Evolutionary conservation across 2,888 invertebrate species (phyloP), one percentile per base, ranked within the genome.

Genomic region (Cerastis rubricosa): DNA sequence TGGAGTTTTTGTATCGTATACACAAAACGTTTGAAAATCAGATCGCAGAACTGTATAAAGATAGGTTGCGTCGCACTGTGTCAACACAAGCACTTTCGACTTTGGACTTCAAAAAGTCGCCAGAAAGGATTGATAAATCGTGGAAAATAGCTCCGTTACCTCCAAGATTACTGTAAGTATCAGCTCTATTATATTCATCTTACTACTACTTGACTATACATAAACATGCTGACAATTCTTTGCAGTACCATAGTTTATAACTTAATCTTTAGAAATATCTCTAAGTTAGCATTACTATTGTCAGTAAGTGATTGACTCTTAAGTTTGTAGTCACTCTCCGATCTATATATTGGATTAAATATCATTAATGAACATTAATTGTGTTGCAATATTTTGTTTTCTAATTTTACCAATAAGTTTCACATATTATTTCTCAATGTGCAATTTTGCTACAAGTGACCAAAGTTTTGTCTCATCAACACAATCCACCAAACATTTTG

Each of bases 91-190:
- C 84, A 51, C 81, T 84, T 64, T 85, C 87, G 43, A 89, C 84
- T 78, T 90, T 97, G 80, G 92, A 94, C 81, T 97, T 97, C 86
- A 91, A 91, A 76, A 90, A 93, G 68, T 94, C 97, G n/a, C 70
- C 90, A 0, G 96, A 96, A 83, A 93, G 96, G 82, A 87, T 84
- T 57, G 94, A 97, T 85, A 92, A 91, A 74, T 90, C 95, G 51
- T 98, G 98, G 98, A 97, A 93, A 87, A 96, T 98, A 66, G 94
- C 95, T 71, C 96, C 97, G 67, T 91, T 98, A 84, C 97, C 98
- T 70, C 85, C 95, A 84, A 93, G 97, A 91, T 92, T 97, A 83
- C 92, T 95, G 96, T 96, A 92, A 91, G 95, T 94, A 83, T 70
- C n/a, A 6, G 19, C 6, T 54, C 22, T 25, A 12, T 67, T 45